phyloP scores from a whole-genome alignment of 2,888 invertebrate genomes.

The Agrotis exclamationis region DNA sequence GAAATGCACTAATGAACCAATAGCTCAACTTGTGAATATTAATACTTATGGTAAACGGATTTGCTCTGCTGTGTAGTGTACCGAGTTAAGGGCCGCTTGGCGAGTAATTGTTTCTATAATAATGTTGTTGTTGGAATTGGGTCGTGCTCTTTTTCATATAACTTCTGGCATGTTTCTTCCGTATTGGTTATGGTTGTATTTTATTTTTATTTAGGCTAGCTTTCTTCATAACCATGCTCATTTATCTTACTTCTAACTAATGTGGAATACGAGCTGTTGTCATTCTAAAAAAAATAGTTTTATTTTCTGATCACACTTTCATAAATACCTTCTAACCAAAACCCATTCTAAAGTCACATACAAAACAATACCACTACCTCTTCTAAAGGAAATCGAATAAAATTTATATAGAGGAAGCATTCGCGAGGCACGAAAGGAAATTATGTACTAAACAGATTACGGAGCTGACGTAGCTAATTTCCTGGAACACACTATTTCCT shows the following conservation, averaged over 20 bases:
- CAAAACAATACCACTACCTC: constrained; percentile 45
- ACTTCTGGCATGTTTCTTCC: neutral
- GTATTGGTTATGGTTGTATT: neutral
- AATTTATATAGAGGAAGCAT: constrained; percentile 70
- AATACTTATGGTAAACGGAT: constrained; percentile 55
- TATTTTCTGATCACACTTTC: neutral
- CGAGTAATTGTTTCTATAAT: constrained; percentile 38
- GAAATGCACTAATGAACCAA: constrained; percentile 77
- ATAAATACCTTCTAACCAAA: neutral
- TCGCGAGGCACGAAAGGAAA: constrained; percentile 78
- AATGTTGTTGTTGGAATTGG: constrained; percentile 25
- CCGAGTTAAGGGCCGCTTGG: constrained; percentile 17
- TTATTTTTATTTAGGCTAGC: neutral
- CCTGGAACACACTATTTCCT: constrained; percentile 77
- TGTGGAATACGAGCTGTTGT: no score
- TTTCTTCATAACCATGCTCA: neutral
- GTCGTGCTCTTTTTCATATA: constrained; percentile 10
- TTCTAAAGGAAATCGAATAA: constrained; percentile 72
- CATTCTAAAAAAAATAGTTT: no score
- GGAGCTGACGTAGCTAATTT: constrained; percentile 84
- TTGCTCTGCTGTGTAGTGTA: constrained; percentile 26
- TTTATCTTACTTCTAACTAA: no score
- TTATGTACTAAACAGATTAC: constrained; percentile 85
- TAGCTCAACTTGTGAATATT: constrained; percentile 62
- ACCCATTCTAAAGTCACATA: constrained; percentile 17